These are phyloP conservation scores for Tetanocera ferruginea DNA, from an alignment of 2,888 invertebrate species.

Conservation along the genomic window DNA sequence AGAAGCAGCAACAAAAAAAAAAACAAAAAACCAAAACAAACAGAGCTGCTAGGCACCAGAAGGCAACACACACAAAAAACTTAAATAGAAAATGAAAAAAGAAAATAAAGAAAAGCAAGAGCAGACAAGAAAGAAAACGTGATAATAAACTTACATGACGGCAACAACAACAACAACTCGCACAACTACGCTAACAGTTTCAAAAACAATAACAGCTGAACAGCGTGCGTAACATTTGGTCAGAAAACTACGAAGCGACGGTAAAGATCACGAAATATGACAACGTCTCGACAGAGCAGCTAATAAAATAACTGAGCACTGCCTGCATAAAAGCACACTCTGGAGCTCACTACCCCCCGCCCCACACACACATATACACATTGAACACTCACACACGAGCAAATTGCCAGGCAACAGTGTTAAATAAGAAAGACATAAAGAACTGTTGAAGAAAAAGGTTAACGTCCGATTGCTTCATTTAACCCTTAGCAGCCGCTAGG, in stretches of 20 bases:
- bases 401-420: no score
- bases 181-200: constrained; percentile 10
- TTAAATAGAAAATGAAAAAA: background rate
- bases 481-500: no score
- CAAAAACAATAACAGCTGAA: background rate
- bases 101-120: background rate
- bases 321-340: background rate
- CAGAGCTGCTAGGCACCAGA: background rate
- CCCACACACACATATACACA: no score
- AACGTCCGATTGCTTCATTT: no score
- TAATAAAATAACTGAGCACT: no score
- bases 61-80: background rate
- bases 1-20: background rate
- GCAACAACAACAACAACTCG: constrained; percentile 4
- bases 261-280: background rate
- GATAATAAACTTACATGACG: background rate
- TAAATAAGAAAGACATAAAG: no score
- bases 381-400: no score
- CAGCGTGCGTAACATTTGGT: no score
- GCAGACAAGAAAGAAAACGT: background rate
- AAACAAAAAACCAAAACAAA: background rate
- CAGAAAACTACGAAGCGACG: no score
- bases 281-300: background rate
- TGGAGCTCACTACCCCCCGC: no score
- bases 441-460: no score